A percentile compares a stretch with the other conserved stretches of the same genome.
Evolutionary conservation across 1,140 invertebrate genomes (phyloP).

Genomic region (Cyclargus thomasi): DNA sequence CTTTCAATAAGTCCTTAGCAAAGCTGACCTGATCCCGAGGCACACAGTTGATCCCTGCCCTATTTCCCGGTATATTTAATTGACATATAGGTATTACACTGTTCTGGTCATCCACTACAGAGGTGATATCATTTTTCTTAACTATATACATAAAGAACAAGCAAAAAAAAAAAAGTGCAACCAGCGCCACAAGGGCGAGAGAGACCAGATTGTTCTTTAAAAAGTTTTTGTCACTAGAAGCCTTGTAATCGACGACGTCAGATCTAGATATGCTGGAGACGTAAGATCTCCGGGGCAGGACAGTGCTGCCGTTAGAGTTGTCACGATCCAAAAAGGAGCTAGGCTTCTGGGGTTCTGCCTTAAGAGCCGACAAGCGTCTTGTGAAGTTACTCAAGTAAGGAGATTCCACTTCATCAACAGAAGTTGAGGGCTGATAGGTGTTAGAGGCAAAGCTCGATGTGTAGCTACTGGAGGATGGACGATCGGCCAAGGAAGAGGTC

Average conservation of each 20-base stretch:
- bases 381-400: slow-evolving; percentile 82
- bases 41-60: slow-evolving; percentile 78
- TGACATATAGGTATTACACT: slow-evolving; percentile 77
- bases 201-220: slow-evolving; percentile 80
- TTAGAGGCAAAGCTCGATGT: slow-evolving; percentile 47
- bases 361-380: slow-evolving; percentile 75
- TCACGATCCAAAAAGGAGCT: slow-evolving; percentile 53
- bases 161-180: slow-evolving; percentile 79
- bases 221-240: slow-evolving; percentile 67
- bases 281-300: slow-evolving; percentile 53
- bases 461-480: slow-evolving; percentile 46
- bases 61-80: slow-evolving; percentile 58
- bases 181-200: slow-evolving; percentile 77
- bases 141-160: slow-evolving; percentile 81
- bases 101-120: slow-evolving; percentile 69
- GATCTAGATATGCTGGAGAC: slow-evolving; percentile 54
- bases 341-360: slow-evolving; percentile 60
- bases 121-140: slow-evolving; percentile 72
- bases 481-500: slow-evolving; percentile 51
- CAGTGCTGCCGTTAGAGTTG: slow-evolving; percentile 55
- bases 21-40: slow-evolving; percentile 75
- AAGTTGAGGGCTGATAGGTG: slow-evolving; percentile 54
- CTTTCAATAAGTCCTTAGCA: slow-evolving; percentile 77
- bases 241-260: slow-evolving; percentile 69
- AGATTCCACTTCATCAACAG: slow-evolving; percentile 74